Percentiles rank a stretch among this genome's conserved stretches.
Conservation (phyloP, 1,140 invertebrate genomes). For the Heliconius eleuchia region DNA sequence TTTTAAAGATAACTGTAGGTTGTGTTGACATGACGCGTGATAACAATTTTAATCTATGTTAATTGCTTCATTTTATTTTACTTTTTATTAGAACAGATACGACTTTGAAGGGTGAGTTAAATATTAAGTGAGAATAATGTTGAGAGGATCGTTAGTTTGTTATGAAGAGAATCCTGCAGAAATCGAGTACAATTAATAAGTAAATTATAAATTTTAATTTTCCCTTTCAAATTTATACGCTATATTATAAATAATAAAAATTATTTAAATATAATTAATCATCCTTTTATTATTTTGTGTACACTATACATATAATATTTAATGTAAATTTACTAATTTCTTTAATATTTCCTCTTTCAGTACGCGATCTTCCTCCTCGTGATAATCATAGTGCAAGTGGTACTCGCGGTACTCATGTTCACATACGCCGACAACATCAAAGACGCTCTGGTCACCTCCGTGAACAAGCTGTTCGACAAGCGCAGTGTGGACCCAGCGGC, state of each 20-base stretch:
- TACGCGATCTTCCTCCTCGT: conserved; percentile 85
- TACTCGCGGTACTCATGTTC: conserved; percentile 83
- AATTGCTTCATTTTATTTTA: neutral
- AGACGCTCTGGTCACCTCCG: conserved; percentile 67
- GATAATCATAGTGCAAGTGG: conserved; percentile 85
- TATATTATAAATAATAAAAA: too few species aligned
- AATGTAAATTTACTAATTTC: neutral
- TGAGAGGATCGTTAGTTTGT: too few species aligned
- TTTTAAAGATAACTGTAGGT: conserved; percentile 7
- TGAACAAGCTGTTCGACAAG: conserved; percentile 76
- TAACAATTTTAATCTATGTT: neutral
- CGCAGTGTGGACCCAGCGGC: conserved; percentile 59
- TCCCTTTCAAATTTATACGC: too few species aligned
- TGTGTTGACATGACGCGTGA: neutral
- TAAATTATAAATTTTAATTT: too few species aligned
- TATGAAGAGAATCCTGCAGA: too few species aligned
- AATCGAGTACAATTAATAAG: too few species aligned
- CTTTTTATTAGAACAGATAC: neutral
- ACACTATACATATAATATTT: too few species aligned
- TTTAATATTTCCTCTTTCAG: conserved; percentile 64
- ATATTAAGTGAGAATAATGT: too few species aligned
- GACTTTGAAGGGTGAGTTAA: neutral
- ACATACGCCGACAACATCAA: conserved; percentile 78
- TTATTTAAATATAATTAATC: too few species aligned
- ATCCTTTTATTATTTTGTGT: too few species aligned